Evolutionary conservation across 30 jellyfish, hydroid and myxozoan genomes (phyloP).

Genomic region (Hydra vulgaris): DNA sequence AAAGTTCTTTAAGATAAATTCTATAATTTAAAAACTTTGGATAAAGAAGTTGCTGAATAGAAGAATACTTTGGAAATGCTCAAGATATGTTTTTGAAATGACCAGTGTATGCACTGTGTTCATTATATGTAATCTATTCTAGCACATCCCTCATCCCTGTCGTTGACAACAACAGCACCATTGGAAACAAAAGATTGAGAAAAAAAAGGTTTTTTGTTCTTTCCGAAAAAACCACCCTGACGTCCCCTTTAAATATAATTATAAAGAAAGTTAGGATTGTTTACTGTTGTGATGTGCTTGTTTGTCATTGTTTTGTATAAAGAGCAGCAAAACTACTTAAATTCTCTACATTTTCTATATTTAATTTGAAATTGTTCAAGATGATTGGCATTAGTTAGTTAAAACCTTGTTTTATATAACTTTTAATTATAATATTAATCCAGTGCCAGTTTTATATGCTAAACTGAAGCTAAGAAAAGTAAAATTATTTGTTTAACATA

Average conservation of each 20-base stretch:
- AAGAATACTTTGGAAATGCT: not conserved
- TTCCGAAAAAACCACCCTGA: constrained; percentile 26
- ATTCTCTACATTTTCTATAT: constrained; percentile 13
- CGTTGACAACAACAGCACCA: constrained; percentile 11
- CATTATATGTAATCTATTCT: constrained; percentile 36
- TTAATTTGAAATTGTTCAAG: not conserved
- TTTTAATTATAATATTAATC: not conserved
- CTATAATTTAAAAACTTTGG: not conserved
- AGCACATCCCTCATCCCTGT: constrained; percentile 25
- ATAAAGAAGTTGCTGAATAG: not conserved
- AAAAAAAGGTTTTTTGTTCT: constrained; percentile 33
- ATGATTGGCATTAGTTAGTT: not conserved
- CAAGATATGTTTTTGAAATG: not conserved
- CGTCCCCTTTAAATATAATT: constrained; percentile 6
- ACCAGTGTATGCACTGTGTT: constrained; percentile 24
- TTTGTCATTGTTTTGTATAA: not conserved
- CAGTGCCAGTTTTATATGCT: not conserved
- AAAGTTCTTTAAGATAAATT: not conserved
- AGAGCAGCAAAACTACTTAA: constrained; percentile 18
- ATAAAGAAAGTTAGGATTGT: not conserved
- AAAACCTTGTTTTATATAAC: not conserved
- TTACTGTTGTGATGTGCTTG: constrained; percentile 2
- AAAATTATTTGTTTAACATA: not conserved
- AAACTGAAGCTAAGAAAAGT: not conserved
- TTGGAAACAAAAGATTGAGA: constrained; percentile 32